These are phyloP conservation scores for Paragorgia papillata DNA, from an alignment of 92 coral and sea anemone genomes.

Conservation along the genomic window DNA sequence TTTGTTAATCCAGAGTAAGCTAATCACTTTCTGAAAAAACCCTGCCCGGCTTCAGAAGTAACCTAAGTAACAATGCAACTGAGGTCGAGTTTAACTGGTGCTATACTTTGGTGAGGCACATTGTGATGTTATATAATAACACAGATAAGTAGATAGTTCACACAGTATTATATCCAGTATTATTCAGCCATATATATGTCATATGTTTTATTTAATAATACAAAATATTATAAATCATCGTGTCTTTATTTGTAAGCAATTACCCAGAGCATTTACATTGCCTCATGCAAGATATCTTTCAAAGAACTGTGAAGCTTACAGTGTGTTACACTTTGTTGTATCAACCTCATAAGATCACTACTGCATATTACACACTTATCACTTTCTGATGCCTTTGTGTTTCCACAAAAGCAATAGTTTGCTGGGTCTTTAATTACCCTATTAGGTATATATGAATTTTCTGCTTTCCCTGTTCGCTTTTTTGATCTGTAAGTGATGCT, in stretches of 20 bases:
- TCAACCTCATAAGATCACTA: conserved; percentile 34
- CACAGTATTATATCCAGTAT: neutral
- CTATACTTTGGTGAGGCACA: too few species aligned
- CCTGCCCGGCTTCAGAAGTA: too few species aligned
- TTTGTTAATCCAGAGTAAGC: too few species aligned
- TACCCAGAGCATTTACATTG: neutral
- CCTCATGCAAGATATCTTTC: conserved; percentile 12
- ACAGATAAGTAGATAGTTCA: too few species aligned
- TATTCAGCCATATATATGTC: neutral
- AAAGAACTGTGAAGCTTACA: conserved; percentile 43
- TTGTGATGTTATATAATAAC: too few species aligned
- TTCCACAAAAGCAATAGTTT: too few species aligned
- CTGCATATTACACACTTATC: conserved; percentile 52
- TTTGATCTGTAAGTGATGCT: conserved; percentile 48
- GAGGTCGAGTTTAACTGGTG: too few species aligned
- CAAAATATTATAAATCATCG: too few species aligned
- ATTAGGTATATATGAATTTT: conserved; percentile 60
- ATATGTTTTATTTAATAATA: neutral
- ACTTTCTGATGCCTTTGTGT: conserved; percentile 18
- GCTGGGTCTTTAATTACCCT: conserved; percentile 46
- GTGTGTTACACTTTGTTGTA: conserved; percentile 46
- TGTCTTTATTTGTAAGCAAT: neutral
- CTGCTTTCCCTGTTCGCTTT: conserved; percentile 36
- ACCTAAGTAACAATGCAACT: too few species aligned
- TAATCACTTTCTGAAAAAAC: too few species aligned